Evolutionary conservation across 1,140 invertebrate genomes (phyloP).

Genomic region (Drosophila eugracilis): DNA sequence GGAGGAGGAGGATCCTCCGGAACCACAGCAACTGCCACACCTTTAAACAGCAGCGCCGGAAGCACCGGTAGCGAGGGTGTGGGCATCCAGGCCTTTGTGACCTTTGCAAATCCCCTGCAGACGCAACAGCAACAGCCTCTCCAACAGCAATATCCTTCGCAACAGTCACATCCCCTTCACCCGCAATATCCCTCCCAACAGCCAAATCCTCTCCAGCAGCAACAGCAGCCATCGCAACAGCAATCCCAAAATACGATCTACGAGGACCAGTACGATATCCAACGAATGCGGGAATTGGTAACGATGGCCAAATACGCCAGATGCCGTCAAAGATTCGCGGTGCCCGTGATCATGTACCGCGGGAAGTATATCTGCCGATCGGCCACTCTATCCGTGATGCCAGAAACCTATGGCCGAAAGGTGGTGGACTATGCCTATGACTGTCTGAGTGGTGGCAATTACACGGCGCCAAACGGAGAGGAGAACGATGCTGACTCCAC

Average conservation of each 20-base stretch:
- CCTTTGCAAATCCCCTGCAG: conserved; percentile 70
- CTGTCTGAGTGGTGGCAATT: conserved; percentile 69
- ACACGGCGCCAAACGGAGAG: conserved; percentile 62
- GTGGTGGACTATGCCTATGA: conserved; percentile 80
- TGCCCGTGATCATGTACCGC: conserved; percentile 92
- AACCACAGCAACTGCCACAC: conserved; percentile 60
- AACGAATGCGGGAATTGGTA: conserved; percentile 87
- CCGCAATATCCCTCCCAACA: conserved; percentile 31
- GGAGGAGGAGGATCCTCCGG: conserved; percentile 50
- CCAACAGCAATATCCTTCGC: conserved; percentile 27
- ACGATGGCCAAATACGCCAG: conserved; percentile 87
- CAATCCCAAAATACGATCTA: conserved; percentile 87
- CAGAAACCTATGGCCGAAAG: conserved; percentile 90
- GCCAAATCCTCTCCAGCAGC: conserved; percentile 31
- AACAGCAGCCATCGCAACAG: conserved; percentile 24
- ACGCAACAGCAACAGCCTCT: conserved; percentile 21
- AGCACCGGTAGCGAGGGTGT: conserved; percentile 58
- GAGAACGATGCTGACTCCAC: conserved; percentile 75
- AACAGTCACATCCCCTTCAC: conserved; percentile 26
- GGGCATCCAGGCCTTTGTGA: conserved; percentile 77
- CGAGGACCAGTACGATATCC: conserved; percentile 87
- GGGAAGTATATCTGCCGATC: conserved; percentile 91
- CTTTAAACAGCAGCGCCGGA: conserved; percentile 52
- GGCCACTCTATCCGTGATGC: conserved; percentile 89
- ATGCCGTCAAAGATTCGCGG: conserved; percentile 91